Conservation (phyloP, 2,888 invertebrate species). For the Drosophila pseudotalamancana region DNA sequence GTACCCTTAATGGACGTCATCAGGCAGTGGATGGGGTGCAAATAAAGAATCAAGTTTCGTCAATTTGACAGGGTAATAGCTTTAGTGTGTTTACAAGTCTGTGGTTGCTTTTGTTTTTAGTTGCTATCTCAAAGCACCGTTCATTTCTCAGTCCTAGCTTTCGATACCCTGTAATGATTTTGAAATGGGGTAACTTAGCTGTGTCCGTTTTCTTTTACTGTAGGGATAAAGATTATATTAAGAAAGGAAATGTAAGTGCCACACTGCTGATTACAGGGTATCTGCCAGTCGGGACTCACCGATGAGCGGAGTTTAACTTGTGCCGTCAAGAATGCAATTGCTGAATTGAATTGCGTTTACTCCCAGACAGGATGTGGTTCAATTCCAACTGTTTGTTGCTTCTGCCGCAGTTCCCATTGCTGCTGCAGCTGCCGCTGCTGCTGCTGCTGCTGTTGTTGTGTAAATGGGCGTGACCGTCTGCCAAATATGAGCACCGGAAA, state of each 20-base stretch:
- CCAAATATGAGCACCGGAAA: conserved; percentile 77
- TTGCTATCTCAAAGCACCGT: conserved; percentile 19
- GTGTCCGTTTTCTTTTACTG: too few relatives aligned
- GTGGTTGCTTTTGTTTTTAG: conserved; percentile 36
- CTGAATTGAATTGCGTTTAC: conserved; percentile 62
- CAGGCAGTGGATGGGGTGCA: not conserved
- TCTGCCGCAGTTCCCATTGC: conserved; percentile 6
- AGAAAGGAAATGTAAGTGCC: not conserved
- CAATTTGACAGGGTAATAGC: conserved; percentile 78
- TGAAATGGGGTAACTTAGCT: not conserved
- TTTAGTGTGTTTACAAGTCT: conserved; percentile 70
- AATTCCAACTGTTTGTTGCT: conserved; percentile 58
- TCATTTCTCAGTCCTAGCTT: conserved; percentile 2
- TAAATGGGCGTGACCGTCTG: conserved; percentile 70
- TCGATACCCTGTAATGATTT: not conserved
- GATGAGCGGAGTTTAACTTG: not conserved
- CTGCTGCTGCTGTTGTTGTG: conserved; percentile 32
- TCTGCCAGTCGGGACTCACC: accelerated
- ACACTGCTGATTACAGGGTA: not conserved
- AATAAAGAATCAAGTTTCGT: conserved; percentile 67
- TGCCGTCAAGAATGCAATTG: conserved; percentile 59
- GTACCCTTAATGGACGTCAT: conserved; percentile 10
- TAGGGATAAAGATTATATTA: too few relatives aligned
- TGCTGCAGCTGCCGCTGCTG: conserved; percentile 23
- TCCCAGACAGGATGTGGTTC: conserved; percentile 72